These are phyloP conservation scores for Gandaritis pyraliata DNA, from an alignment of 2,888 invertebrate species.

Conservation along the genomic window DNA sequence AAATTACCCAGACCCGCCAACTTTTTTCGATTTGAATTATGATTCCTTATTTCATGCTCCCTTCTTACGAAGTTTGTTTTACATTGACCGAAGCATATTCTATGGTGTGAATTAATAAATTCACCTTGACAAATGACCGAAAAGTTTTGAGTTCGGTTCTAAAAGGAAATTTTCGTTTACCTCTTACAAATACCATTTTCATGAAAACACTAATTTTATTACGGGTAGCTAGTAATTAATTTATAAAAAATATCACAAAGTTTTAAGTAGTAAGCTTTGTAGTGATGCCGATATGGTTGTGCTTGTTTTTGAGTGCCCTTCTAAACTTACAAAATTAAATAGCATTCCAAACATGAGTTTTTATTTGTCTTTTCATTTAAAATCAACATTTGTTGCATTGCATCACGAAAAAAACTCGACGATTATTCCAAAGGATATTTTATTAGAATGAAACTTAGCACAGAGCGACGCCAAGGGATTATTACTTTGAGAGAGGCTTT, in stretches of 20 bases:
- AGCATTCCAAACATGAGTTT: neutral
- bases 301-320: too few relatives aligned
- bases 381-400: constrained; percentile 28
- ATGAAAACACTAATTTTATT: too few relatives aligned
- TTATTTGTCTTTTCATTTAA: neutral
- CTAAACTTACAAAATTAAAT: too few relatives aligned
- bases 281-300: too few relatives aligned
- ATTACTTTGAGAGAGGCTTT: constrained; percentile 65
- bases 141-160: neutral
- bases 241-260: too few relatives aligned
- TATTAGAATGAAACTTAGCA: constrained; percentile 60
- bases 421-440: constrained; percentile 51
- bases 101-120: constrained; percentile 70
- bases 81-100: constrained; percentile 69
- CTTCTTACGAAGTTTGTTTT: constrained; percentile 75
- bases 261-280: too few relatives aligned
- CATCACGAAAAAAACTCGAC: constrained; percentile 31
- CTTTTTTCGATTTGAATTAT: constrained; percentile 85
- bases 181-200: too few relatives aligned
- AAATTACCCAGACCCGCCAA: constrained; percentile 78
- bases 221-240: too few relatives aligned
- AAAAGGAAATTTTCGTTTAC: neutral
- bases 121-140: constrained; percentile 48
- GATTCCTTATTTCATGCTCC: constrained; percentile 82
- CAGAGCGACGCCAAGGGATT: constrained; percentile 61